Base-by-base conservation (phyloP, 2,888 invertebrate species). In the Celastrina argiolus region DNA sequence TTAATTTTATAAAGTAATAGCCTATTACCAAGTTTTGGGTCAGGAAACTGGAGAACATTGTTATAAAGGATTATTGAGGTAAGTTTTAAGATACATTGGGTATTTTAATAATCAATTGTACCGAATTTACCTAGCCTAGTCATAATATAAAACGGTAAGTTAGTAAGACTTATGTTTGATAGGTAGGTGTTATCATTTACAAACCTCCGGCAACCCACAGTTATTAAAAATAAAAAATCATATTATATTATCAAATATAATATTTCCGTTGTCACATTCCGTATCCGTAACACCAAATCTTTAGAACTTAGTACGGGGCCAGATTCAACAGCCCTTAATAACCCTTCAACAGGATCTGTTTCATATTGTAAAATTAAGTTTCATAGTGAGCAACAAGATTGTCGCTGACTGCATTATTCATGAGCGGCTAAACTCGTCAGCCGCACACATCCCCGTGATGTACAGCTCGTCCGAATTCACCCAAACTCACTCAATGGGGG, bases 1-100 rank as follows among this genome's bases (percentile, higher is more conserved):
- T 66, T 72, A 68, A 71, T 67, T 71, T 69, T 69, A 70, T 67
- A 69, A 71, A 67, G 65, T 63, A 65, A 65, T 65, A 65, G 65
- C 41, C 65, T 58, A 58, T 65, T 65, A 58, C 58, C 3, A 65
- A 65, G 65, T 65, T 65, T 65, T 41, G 65, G 65, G 58, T 51
- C 10, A 18, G 39, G 56, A 41, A 56, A 56, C 65, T 58, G 16
- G 12, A 41, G 34, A 41, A 65, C 26, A 65, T 65, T 56, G 56
- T 39, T 65, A 65, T 26, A 12, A 39, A 61, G 61, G 61, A 61
- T 61, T 61, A 61, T 61, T 61, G 12, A 2, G 10, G 56, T 56
- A 56, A 22, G 36, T 39, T 10, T 14, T 34, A 36, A 36, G 34
- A 36, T 6, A 39, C 22, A 18, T 10, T 10, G 34, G 36, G 36